Evolutionary conservation across 2,797 vertebrate genomes (phyloP).

Genomic region (Sphenopsis melanotis): DNA sequence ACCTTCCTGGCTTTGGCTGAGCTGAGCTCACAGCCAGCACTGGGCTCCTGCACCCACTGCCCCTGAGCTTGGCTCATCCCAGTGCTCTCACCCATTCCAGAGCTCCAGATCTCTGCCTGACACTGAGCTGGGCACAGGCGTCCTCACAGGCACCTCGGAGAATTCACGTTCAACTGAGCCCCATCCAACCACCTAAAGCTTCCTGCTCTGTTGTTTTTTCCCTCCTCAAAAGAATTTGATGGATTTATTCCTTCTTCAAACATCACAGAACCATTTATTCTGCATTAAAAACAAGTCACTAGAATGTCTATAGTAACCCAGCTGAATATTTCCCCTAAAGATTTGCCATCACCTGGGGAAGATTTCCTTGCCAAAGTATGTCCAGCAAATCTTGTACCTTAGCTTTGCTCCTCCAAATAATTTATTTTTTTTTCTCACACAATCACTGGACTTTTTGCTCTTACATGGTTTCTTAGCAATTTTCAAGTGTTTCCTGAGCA

Average conservation of each 20-base stretch:
- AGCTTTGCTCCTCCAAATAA: not conserved
- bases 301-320: not conserved
- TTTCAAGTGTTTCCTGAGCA: not conserved
- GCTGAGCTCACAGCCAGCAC: not conserved
- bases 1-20: not conserved
- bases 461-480: not conserved
- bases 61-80: rapidly evolving
- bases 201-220: not conserved
- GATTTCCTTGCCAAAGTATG: not conserved
- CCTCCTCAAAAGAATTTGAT: not conserved
- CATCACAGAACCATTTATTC: not conserved
- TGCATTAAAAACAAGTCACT: not conserved
- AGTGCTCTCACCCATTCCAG: not conserved
- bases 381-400: not conserved
- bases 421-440: not conserved
- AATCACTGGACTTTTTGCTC: not conserved
- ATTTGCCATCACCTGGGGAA: not conserved
- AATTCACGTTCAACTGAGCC: rapidly evolving
- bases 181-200: rapidly evolving
- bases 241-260: not conserved
- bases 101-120: not conserved
- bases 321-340: not conserved
- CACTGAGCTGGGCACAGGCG: rapidly evolving
- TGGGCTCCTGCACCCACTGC: not conserved
- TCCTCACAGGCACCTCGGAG: not conserved